Evolutionary conservation across 2,888 invertebrate species (phyloP), one percentile per base, ranked within the genome.

Genomic region (Drosophila quinaria): DNA sequence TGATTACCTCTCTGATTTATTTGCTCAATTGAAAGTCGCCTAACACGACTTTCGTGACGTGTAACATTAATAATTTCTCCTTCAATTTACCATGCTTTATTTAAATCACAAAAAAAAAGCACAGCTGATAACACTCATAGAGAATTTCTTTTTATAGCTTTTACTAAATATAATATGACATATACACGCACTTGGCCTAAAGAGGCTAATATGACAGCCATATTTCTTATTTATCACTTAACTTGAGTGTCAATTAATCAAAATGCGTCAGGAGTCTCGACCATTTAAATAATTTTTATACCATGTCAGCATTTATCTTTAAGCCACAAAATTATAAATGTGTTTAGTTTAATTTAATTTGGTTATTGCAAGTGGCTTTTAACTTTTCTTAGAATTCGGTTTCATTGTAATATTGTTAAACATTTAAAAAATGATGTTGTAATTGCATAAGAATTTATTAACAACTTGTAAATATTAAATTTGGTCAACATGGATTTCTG

Each of bases 1-100:
- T 68, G 76, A 84, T 81, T 84, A 81, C 81, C 81, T 59, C 54
- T 47, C 66, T 71, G 76, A 83, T 81, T 87, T 83, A 78, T 84
- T 84, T 81, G 67, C 84, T 71, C 73, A 76, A 76, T 77, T 87
- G 79, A 66, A 68, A 67, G 74, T 68, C 56, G 60, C 31, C 31
- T 31, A 6, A 6, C 13, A 35, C 39, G 54, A 41, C 41, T 46
- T 58, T 54, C 74, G 49, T 68, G 17, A 58, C 29, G 22, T 19
- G 35, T 1, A 19, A 33, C n/a, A 33, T 56, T 42, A 25, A 15
- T 25, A 6, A 15, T 11, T 42, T 10, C 9, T 13, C 11, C 22
- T 33, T 50, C 19, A 15, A 25, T 39, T 46, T 35, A 13, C 25
- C 41, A 11, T 25, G 15, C 25, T 25, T 11, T 15, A 42, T 37